phyloP scores from a whole-genome alignment of 1,140 invertebrate genomes.

The Andricus grossulariae region DNA sequence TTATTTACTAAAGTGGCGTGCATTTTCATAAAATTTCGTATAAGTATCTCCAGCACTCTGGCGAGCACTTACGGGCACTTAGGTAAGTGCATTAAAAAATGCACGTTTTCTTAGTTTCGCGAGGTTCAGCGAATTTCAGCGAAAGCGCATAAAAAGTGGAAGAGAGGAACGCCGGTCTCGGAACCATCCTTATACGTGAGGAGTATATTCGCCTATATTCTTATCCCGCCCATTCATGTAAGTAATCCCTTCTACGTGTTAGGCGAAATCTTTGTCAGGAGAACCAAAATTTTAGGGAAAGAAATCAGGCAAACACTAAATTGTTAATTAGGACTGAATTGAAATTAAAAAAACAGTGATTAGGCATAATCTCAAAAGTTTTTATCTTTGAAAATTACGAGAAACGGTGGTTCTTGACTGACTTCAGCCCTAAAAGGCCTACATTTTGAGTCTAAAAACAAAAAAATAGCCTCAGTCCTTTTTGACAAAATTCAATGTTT shows the following conservation, averaged over 20 bases:
- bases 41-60: background rate
- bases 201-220: background rate
- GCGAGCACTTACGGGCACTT: conserved; percentile 1
- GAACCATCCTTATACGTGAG: background rate
- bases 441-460: too few species aligned
- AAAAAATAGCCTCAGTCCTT: too few species aligned
- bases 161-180: background rate
- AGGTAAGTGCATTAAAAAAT: conserved; percentile 22
- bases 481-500: too few species aligned
- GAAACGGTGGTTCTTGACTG: too few species aligned
- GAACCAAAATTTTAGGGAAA: too few species aligned
- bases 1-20: background rate
- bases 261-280: too few species aligned
- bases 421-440: too few species aligned
- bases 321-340: too few species aligned
- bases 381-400: too few species aligned
- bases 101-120: conserved; percentile 14
- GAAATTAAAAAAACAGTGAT: too few species aligned
- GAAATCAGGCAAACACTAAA: too few species aligned
- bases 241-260: background rate
- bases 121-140: conserved; percentile 6
- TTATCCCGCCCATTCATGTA: background rate
- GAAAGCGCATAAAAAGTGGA: background rate
- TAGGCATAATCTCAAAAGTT: too few species aligned
- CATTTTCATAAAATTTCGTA: conserved; percentile 1